Evolutionary conservation across 2,113 vertebrate species (phyloP).

Genomic region (Dasyornis broadbenti): DNA sequence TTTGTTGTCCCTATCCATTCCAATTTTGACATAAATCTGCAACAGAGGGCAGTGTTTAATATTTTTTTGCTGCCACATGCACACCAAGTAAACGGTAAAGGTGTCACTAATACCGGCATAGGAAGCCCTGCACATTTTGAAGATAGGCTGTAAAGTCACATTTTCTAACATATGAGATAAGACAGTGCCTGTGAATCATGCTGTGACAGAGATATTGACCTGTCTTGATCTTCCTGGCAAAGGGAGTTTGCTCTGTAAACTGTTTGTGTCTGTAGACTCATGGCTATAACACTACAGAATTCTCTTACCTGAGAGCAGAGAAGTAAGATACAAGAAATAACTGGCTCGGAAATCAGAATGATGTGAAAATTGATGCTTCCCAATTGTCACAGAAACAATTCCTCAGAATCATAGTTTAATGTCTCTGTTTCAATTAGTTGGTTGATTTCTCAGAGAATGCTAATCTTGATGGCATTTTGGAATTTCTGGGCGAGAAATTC

Average conservation of each 20-base stretch:
- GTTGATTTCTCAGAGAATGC: background rate
- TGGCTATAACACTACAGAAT: background rate
- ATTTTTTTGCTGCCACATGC: background rate
- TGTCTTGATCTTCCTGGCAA: background rate
- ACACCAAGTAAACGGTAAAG: background rate
- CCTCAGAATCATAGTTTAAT: background rate
- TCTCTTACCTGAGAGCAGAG: background rate
- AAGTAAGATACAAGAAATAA: background rate
- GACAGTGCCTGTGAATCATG: background rate
- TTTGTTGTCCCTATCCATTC: background rate
- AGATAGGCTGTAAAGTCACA: background rate
- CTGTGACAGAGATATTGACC: background rate
- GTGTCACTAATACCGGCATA: background rate
- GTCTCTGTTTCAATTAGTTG: background rate
- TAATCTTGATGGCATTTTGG: background rate
- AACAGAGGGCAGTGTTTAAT: background rate
- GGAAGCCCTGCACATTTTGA: background rate
- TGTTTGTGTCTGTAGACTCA: background rate
- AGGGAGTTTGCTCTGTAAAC: background rate
- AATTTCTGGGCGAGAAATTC: background rate
- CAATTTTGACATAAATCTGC: background rate
- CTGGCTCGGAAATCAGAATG: background rate
- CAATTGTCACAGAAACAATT: background rate
- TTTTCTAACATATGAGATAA: background rate
- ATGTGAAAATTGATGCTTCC: background rate